Conservation (phyloP, 2,888 invertebrate species). For the Harpalus rufipes region DNA sequence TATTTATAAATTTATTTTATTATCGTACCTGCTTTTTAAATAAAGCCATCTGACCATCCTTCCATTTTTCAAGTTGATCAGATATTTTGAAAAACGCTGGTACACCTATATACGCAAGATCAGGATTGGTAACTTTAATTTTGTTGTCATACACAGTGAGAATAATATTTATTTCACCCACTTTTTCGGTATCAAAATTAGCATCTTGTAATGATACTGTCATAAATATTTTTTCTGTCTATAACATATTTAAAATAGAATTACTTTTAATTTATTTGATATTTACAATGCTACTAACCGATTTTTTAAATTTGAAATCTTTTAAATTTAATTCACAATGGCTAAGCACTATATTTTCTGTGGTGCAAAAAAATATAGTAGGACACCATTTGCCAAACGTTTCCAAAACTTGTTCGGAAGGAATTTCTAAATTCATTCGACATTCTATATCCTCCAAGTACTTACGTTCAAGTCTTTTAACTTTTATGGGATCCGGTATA, state of each 20-base stretch:
- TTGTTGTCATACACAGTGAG: slow-evolving; percentile 32
- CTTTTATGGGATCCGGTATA: slow-evolving; percentile 13
- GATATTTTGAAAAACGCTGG: slow-evolving; percentile 17
- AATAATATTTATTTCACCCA: slow-evolving; percentile 32
- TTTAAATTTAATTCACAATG: slow-evolving; percentile 10
- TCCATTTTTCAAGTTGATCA: slow-evolving; percentile 39
- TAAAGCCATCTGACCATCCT: slow-evolving; percentile 9
- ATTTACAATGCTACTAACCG: slow-evolving; percentile 15
- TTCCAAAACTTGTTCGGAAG: neutral
- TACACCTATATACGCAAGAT: neutral
- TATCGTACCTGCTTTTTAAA: slow-evolving; percentile 17
- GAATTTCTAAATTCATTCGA: slow-evolving; percentile 23
- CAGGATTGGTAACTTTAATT: slow-evolving; percentile 18
- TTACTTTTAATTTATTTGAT: neutral
- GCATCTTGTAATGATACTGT: neutral
- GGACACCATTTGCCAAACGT: slow-evolving; percentile 22
- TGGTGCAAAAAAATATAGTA: slow-evolving; percentile 4
- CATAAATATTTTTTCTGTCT: slow-evolving; percentile 9
- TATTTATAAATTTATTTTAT: slow-evolving; percentile 15
- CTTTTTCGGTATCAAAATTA: slow-evolving; percentile 21
- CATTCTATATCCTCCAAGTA: slow-evolving; percentile 32
- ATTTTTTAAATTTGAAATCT: slow-evolving; percentile 1
- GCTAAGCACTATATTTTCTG: slow-evolving; percentile 4
- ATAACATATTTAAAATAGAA: slow-evolving; percentile 5
- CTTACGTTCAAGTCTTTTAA: neutral